Conservation (phyloP, 1,140 invertebrate species). For the Mya arenaria region DNA sequence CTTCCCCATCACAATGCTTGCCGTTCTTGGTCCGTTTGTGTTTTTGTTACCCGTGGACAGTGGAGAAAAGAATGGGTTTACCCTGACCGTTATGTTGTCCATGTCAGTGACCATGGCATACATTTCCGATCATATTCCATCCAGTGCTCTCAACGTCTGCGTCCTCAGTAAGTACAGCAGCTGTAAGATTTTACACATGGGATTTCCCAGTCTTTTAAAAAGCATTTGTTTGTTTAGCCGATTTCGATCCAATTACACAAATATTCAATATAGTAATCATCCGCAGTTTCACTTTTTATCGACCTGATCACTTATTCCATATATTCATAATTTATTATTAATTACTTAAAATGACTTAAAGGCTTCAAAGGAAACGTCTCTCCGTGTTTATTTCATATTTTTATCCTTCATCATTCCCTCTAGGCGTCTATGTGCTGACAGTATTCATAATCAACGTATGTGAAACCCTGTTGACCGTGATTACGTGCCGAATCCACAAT, state of each 20-base stretch:
- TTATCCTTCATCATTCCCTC: neutral
- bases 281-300: too few relatives aligned
- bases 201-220: neutral
- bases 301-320: too few relatives aligned
- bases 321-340: too few relatives aligned
- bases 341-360: too few relatives aligned
- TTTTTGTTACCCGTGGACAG: neutral
- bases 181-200: too few relatives aligned
- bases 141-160: neutral
- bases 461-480: neutral
- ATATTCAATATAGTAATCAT: neutral
- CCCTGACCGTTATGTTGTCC: neutral
- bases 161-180: slow-evolving; percentile 1
- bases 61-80: neutral
- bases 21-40: neutral
- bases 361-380: too few relatives aligned
- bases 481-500: neutral
- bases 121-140: neutral
- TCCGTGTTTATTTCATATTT: too few relatives aligned
- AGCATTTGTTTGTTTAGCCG: neutral
- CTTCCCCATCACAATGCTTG: neutral
- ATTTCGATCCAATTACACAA: neutral
- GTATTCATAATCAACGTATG: neutral
- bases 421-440: neutral
- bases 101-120: neutral